Conservation (phyloP, 2,888 invertebrate species). For the Eupsilia transversa region DNA sequence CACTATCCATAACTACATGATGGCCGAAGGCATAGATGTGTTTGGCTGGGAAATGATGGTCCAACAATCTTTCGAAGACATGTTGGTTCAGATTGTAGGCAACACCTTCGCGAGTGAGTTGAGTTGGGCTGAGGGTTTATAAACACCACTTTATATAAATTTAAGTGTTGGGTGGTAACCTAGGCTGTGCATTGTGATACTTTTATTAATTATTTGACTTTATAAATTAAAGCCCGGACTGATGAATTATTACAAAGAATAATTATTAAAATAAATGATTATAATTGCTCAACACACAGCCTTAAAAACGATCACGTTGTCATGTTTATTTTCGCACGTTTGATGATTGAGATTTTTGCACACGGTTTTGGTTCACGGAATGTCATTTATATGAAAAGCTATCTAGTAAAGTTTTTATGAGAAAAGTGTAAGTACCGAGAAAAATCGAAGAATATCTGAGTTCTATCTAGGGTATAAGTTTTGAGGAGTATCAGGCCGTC, state of each 20-base stretch:
- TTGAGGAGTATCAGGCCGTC: conserved; percentile 18
- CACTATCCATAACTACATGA: conserved; percentile 92
- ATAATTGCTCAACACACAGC: conserved; percentile 17
- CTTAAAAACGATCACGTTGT: conserved; percentile 33
- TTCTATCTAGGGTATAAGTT: background rate
- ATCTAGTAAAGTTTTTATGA: conserved; percentile 32
- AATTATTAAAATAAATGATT: background rate
- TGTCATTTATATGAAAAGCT: conserved; percentile 6
- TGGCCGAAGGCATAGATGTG: conserved; percentile 76
- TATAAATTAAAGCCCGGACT: background rate
- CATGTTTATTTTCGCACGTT: conserved; percentile 50
- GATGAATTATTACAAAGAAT: background rate
- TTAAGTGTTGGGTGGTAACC: background rate
- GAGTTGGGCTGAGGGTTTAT: conserved; percentile 51
- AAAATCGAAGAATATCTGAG: background rate
- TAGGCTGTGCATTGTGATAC: conserved; percentile 12
- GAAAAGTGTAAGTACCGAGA: background rate
- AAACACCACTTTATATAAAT: conserved; percentile 17
- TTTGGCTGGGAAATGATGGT: conserved; percentile 81
- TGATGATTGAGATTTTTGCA: conserved; percentile 40
- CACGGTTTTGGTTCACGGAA: conserved; percentile 26
- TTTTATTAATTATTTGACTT: conserved; percentile 1
- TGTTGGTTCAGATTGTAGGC: conserved; percentile 87
- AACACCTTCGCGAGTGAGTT: conserved; percentile 90
- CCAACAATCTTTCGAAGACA: conserved; percentile 86